A percentile compares a stretch with the other conserved stretches of the same genome.
These are phyloP conservation scores for Polyodon spathula DNA, from an alignment of 2,113 vertebrate genomes.

Conservation along the genomic window DNA sequence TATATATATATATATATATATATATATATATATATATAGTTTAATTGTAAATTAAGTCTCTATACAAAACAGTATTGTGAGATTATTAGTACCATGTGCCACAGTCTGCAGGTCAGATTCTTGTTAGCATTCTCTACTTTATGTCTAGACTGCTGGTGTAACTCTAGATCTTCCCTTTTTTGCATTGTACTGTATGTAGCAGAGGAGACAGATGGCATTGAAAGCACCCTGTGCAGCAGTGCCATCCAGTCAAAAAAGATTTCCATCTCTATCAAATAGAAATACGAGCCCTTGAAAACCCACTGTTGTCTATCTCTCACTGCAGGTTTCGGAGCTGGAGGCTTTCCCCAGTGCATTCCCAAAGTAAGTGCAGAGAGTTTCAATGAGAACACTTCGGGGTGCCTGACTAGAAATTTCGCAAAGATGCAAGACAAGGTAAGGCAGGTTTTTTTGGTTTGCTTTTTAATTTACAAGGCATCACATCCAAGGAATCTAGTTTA, in stretches of 20 bases:
- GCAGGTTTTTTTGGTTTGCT: too few relatives aligned
- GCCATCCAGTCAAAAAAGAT: background rate
- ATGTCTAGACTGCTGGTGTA: background rate
- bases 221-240: background rate
- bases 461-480: too few relatives aligned
- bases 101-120: too few relatives aligned
- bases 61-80: too few relatives aligned
- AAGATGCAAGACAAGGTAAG: too few relatives aligned
- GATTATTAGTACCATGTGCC: background rate
- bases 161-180: background rate
- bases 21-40: too few relatives aligned
- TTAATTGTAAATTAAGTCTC: too few relatives aligned
- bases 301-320: background rate
- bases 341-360: background rate
- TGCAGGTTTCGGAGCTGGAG: background rate
- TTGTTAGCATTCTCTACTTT: too few relatives aligned
- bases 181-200: background rate
- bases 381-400: too few relatives aligned
- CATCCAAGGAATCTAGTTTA: too few relatives aligned
- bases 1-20: too few relatives aligned
- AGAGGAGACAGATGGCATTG: background rate
- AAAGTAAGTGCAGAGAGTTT: background rate
- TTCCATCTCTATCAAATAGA: background rate
- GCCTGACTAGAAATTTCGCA: too few relatives aligned
- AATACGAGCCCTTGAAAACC: background rate